Base-by-base conservation (phyloP, 2,888 invertebrate genomes). In the Meteorus colon region DNA sequence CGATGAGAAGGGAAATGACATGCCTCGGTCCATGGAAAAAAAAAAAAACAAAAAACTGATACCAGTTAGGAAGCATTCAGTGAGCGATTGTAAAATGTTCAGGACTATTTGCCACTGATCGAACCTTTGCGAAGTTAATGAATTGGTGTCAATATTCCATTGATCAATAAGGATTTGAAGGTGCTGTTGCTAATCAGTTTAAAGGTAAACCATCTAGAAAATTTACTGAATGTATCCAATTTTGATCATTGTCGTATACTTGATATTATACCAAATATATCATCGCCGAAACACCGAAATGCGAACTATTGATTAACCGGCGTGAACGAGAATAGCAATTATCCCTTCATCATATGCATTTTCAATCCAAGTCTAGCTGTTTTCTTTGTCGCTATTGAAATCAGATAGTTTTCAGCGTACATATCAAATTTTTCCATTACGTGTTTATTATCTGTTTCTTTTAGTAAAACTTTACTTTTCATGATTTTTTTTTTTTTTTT, bases 181-280 rank as follows among this genome's bases (percentile, higher is more conserved):
- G 97, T 74, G 96, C 97, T 4, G 96, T 97, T 1, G 93, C 94
- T 80, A 98, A 98, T 90, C 97, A 24, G 24, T 97, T 85, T 97
- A 98, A 88, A 94, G 93, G 85, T 24, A 94, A 95, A 83, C 96
- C 97, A 82, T 97, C 98, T 5, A 48, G 45, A 29, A 24, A 45
- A 37, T 24, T n/a, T 59, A 16, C n/a, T 73, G n/a, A 16, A 29
- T 29, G 29, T 97, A 8, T 97, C 97, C 90, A 93, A 97, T 81
- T 98, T 98, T 91, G 98, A 98, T 89, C 98, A 98, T 88, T 98
- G 98, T 86, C 97, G 97, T 90, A 97, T 98, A 82, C 92, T 98
- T 75, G 97, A 97, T 4, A 92, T 98, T 16, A 92, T 93, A 2
- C 95, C 95, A 86, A 93, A 91, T 82, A 97, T 98, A 0, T 93